Base-by-base conservation (phyloP, 2,113 vertebrate genomes). In the Gopherus evgoodei region DNA sequence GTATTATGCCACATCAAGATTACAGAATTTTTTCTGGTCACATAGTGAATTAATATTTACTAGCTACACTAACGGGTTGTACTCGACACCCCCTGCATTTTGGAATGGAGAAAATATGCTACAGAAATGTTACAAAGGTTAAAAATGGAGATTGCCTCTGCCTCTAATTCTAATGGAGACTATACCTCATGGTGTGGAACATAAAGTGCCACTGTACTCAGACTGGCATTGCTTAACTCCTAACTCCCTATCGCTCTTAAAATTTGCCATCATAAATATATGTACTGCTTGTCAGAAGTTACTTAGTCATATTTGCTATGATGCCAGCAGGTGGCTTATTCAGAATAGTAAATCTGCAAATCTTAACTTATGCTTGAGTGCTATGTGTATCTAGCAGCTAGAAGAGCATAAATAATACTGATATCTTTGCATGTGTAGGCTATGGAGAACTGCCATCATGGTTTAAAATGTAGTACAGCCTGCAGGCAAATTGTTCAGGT, bases 31-130 rank as follows among this genome's bases (percentile, higher is more conserved):
- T 25, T 22, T 72, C 35, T 0, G 2, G n/a, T 11, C 11, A 7
- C 21, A 29, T 0, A 4, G 5, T 14, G 0, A 6, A 76, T 38
- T 69, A 69, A 76, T 19, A 81, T 47, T 12, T 24, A 1, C 6
- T 35, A 50, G 69, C 2, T 17, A 53, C 19, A 31, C 0, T 47
- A n/a, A 72, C 9, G 0, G 19, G 8, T 24, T 44, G 38, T 13
- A 11, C 38, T 44, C 12, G 24, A 76, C 12, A 27, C 4, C 9
- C 13, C 75, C 25, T 44, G 25, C 24, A 14, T 47, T 59, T 29
- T 42, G n/a, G 42, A 76, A 44, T 76, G 65, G 49, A 38, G 42
- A 6, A 78, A 0, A 0, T 6, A 4, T 19, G 6, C 42, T 1
- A 11, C 24, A 14, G 86, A 56, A 54, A 35, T 3, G 17, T 25